Evolutionary conservation across 2,113 vertebrate species (phyloP).

Genomic region (Oplegnathus fasciatus): DNA sequence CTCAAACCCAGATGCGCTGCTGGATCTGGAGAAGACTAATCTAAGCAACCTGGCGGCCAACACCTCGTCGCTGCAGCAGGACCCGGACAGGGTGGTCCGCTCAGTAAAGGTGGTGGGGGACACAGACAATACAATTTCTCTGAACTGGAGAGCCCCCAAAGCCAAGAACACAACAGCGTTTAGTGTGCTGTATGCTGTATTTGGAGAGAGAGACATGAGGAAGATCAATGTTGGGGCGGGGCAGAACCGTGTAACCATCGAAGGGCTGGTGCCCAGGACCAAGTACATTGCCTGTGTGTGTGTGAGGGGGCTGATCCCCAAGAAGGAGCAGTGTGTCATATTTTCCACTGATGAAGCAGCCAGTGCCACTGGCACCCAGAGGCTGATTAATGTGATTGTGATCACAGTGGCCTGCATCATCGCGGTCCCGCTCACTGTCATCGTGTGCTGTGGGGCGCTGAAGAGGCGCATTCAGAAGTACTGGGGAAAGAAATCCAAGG

Average conservation of each 20-base stretch:
- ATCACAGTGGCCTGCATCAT: constrained; percentile 95
- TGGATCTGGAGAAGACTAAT: constrained; percentile 84
- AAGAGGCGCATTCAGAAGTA: constrained; percentile 92
- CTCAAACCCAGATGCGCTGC: constrained; percentile 72
- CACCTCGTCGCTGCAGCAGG: constrained; percentile 85
- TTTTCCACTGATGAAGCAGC: constrained; percentile 95
- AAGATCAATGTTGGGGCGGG: constrained; percentile 90
- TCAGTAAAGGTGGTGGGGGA: constrained; percentile 94
- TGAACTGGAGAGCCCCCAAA: constrained; percentile 92
- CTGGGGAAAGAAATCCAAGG: constrained; percentile 85
- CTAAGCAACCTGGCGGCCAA: constrained; percentile 87
- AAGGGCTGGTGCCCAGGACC: constrained; percentile 91
- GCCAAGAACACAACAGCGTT: constrained; percentile 90
- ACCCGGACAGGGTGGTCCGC: constrained; percentile 87
- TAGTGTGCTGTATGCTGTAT: constrained; percentile 92
- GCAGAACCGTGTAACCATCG: constrained; percentile 89
- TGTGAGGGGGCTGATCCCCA: constrained; percentile 90
- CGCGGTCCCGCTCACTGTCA: constrained; percentile 92
- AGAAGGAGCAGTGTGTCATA: constrained; percentile 95
- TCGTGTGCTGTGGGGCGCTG: constrained; percentile 93
- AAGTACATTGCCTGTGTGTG: constrained; percentile 97
- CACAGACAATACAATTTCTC: constrained; percentile 91
- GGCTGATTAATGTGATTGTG: constrained; percentile 96
- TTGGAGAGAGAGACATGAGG: constrained; percentile 94
- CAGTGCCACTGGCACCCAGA: constrained; percentile 92